Percentiles rank a stretch among this genome's conserved stretches.
Conservation (phyloP, 1,140 invertebrate genomes). For the Andricus grossulariae region DNA sequence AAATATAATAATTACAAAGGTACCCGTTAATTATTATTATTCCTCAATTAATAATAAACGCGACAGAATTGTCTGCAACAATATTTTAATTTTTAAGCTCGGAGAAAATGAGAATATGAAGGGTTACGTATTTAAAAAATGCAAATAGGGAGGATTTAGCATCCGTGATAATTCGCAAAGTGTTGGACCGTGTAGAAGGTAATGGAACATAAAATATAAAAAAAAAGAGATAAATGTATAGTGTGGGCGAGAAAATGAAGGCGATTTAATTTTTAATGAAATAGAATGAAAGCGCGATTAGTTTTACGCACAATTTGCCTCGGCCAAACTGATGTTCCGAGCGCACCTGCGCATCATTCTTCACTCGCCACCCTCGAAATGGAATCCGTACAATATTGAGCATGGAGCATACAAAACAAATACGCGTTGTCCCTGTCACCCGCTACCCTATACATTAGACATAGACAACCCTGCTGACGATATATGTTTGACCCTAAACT, state of each 20-base stretch:
- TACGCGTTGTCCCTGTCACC: slow-evolving; percentile 48
- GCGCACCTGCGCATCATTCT: slow-evolving; percentile 60
- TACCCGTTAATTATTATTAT: no score
- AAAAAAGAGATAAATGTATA: slow-evolving; percentile 20
- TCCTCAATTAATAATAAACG: no score
- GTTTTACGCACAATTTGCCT: slow-evolving; percentile 61
- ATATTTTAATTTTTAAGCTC: no score
- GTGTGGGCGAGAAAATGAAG: background rate
- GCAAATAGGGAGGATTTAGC: slow-evolving; percentile 7
- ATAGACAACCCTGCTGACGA: slow-evolving; percentile 37
- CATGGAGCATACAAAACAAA: slow-evolving; percentile 60
- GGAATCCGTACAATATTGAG: slow-evolving; percentile 58
- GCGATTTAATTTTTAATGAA: slow-evolving; percentile 62
- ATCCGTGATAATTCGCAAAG: slow-evolving; percentile 33
- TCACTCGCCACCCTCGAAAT: slow-evolving; percentile 52
- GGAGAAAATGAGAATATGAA: no score
- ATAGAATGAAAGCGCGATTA: slow-evolving; percentile 56
- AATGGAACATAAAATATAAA: background rate
- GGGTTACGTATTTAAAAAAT: background rate
- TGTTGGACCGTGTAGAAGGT: slow-evolving; percentile 24
- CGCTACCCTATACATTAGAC: background rate
- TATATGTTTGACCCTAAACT: slow-evolving; percentile 53
- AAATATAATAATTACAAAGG: no score
- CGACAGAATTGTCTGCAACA: no score
- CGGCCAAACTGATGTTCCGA: slow-evolving; percentile 40